phyloP scores from a whole-genome alignment of 2,113 vertebrate species.

The Melanerpes formicivorus region DNA sequence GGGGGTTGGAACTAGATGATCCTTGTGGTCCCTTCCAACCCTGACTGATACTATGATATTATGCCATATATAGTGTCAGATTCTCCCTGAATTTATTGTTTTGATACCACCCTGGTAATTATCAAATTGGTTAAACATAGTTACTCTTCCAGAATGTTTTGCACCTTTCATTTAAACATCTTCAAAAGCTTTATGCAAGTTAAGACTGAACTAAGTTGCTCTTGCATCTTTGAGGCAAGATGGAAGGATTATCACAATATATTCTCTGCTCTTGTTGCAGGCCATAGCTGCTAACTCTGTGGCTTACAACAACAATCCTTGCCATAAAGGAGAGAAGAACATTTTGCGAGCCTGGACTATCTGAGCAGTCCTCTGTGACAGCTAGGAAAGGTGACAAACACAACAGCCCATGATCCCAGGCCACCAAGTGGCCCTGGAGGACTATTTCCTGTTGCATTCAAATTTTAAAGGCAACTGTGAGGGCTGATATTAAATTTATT shows the following conservation, averaged over 20 bases:
- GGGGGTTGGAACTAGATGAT: too few species aligned
- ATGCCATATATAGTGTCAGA: neutral
- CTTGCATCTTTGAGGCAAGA: neutral
- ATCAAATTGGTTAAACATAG: neutral
- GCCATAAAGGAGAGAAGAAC: neutral
- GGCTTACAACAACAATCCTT: neutral
- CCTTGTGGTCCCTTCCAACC: too few species aligned
- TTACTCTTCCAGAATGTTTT: neutral
- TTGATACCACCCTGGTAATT: neutral
- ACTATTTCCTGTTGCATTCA: neutral
- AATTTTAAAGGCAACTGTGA: neutral
- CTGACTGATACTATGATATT: too few species aligned
- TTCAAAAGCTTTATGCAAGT: neutral
- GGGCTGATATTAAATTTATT: neutral
- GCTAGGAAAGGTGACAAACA: neutral
- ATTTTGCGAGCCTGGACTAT: neutral
- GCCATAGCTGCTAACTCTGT: neutral
- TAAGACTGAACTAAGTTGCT: neutral
- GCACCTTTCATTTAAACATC: neutral
- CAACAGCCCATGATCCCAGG: rapidly evolving
- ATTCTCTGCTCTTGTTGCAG: neutral
- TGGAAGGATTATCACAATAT: neutral
- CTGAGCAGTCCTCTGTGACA: rapidly evolving
- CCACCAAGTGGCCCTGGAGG: neutral
- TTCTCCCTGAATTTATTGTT: neutral